Base-by-base conservation (phyloP, 2,797 vertebrate genomes). In the Geotrypetes seraphini region DNA sequence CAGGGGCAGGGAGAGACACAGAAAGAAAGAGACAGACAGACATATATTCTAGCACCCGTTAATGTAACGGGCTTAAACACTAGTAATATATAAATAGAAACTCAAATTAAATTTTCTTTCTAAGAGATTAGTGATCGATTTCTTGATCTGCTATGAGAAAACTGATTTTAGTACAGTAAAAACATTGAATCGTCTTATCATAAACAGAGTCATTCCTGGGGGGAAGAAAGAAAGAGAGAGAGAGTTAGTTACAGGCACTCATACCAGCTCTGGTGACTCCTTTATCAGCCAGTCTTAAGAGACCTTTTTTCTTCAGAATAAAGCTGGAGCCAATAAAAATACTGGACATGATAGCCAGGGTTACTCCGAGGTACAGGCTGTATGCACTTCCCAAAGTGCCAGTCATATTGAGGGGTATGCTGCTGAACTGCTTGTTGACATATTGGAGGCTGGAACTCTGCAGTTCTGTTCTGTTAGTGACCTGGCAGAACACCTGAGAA, bases 261-360 rank as follows among this genome's bases (percentile, higher is more conserved):
- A 73, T 65, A 86, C 83, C 84, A 46, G 80, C 81, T 75, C 79
- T 73, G 9, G 47, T 57, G 16, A 40, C 24, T 20, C 80, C 83
- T 50, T 66, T 84, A 16, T 42, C 50, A 28, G 70, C 69, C 48
- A 85, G 43, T 43, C 69, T 68, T 58, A 86, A 38, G 50, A 85
- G 80, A n/a, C 81, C 81, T 51, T 84, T 85, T 48, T 86, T 86
- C 41, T 86, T 85, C 42, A 86, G 18, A 37, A 85, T 79, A 45
- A 86, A 86, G 41, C 84, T 84, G 42, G 76, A 75, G 23, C 84
- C 84, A 39, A 79, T 80, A 38, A 84, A 84, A 50, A 83, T 3
- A 40, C 77, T 84, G 51, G 83, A 82, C 30, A 59, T 35, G 16
- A 83, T 10, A 0, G 80, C 81, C 37, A 85, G 52, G 9, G 46